Base-by-base conservation (phyloP, 1,140 invertebrate species). In the Apis mellifera region DNA sequence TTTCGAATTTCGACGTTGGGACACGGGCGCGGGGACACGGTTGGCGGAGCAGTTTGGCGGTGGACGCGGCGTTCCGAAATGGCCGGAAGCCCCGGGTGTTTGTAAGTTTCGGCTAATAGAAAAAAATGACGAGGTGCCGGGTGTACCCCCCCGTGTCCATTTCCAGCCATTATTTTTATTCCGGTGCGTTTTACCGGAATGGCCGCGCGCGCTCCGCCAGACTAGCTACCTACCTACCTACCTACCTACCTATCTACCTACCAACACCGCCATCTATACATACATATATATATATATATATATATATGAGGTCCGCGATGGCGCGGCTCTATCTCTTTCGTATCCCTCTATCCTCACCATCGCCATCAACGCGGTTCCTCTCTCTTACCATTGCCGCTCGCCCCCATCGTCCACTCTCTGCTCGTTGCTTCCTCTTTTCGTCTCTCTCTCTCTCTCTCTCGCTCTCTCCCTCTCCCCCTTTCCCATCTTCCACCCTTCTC, bases 81-180 rank as follows among this genome's bases (percentile, higher is more conserved):
- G 90, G 89, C 90, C 89, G 90, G 89, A 91, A 90, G 89, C 90
- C 83, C 86, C 86, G 89, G 89, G 88, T 90, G 89, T 90, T 91
- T 91, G 90, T 90, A 91, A 92, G 91, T 92, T 91, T 90, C 83
- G 85, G 85, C 89, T 91, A 91, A 91, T 91, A 91, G 91, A 90
- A 91, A 91, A 91, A 91, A 91, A 91, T 91, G 90, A 90, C 84
- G 76, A 88, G 84, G 88, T 85, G 86, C 84, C 82, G 81, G 86
- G 70, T 82, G 83, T 78, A 82, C 84, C 78, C 83, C 32, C 89
- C 85, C 85, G 87, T 85, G 88, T 90, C 89, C 90, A 92, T 92
- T 92, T 91, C 86, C 84, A 91, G 89, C 90, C 90, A 92, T 92
- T 92, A 91, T 92, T 92, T 92, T 92, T 91, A 92, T 92, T 92